These are phyloP conservation scores for Danio kyathit DNA, from an alignment of 2,797 vertebrate species.

Conservation along the genomic window DNA sequence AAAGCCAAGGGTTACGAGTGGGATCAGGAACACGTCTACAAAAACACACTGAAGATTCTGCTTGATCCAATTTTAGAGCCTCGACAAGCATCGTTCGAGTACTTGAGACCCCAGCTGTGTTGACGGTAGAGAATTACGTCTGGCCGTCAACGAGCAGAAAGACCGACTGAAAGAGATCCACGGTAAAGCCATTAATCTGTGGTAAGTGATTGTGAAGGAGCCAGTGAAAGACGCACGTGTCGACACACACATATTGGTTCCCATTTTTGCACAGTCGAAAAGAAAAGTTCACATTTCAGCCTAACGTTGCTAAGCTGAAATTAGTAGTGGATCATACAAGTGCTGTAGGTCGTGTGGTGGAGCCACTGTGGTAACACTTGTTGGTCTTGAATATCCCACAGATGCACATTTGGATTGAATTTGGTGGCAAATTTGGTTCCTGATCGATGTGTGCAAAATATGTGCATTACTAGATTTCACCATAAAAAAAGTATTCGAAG, in stretches of 20 bases:
- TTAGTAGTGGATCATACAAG: too few relatives aligned
- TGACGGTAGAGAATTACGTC: slow-evolving; percentile 8
- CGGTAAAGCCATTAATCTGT: slow-evolving; percentile 8
- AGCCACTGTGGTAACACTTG: too few relatives aligned
- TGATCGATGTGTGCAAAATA: too few relatives aligned
- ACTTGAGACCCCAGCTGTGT: slow-evolving; percentile 32
- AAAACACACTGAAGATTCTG: neutral
- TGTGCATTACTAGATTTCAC: too few relatives aligned
- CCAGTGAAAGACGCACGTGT: slow-evolving; percentile 15
- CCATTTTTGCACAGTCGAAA: too few relatives aligned
- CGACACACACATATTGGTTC: neutral
- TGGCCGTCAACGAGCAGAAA: slow-evolving; percentile 29
- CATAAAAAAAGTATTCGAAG: too few relatives aligned
- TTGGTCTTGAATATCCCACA: too few relatives aligned
- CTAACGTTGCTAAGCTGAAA: too few relatives aligned
- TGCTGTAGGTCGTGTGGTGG: too few relatives aligned
- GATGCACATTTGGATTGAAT: too few relatives aligned
- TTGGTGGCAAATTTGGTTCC: too few relatives aligned
- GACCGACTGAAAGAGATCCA: slow-evolving; percentile 17
- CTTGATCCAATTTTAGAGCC: slow-evolving; percentile 26
- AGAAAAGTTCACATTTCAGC: too few relatives aligned
- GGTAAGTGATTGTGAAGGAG: slow-evolving; percentile 36
- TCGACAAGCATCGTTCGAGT: slow-evolving; percentile 4
- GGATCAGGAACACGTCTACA: slow-evolving; percentile 31
- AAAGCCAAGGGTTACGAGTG: slow-evolving; percentile 37